Evolutionary conservation across 2,888 invertebrate genomes (phyloP).

Genomic region (Platypus cylindrus): DNA sequence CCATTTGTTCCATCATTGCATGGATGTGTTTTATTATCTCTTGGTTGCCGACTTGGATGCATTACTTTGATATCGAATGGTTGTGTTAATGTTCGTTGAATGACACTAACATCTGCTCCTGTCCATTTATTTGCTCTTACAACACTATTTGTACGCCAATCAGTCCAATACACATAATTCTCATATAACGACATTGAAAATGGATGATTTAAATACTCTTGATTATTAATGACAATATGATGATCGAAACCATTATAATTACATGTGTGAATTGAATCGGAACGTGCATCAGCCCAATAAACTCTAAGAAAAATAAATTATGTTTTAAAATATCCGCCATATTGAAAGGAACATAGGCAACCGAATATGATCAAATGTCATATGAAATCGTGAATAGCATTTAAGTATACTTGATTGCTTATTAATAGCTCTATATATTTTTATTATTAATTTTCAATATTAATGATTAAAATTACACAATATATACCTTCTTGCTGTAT

Average conservation of each 20-base stretch:
- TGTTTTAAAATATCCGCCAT: not conserved
- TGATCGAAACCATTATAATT: constrained; percentile 68
- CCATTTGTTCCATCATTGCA: constrained; percentile 60
- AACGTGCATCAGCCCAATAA: constrained; percentile 79
- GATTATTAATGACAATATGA: constrained; percentile 51
- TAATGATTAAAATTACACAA: not conserved
- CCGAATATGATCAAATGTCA: too few relatives aligned
- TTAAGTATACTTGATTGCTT: too few relatives aligned
- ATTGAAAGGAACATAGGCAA: not conserved
- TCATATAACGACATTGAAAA: constrained; percentile 81
- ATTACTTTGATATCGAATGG: constrained; percentile 83
- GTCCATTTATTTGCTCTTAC: constrained; percentile 82
- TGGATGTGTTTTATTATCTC: constrained; percentile 41
- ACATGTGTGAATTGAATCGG: constrained; percentile 76
- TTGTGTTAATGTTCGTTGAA: constrained; percentile 64
- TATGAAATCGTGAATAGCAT: too few relatives aligned
- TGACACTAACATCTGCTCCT: constrained; percentile 60
- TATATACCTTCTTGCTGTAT: constrained; percentile 43
- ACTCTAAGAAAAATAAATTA: constrained; percentile 30
- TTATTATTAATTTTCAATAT: too few relatives aligned
- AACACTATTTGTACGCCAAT: constrained; percentile 82
- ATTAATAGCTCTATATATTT: too few relatives aligned
- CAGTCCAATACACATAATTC: constrained; percentile 85
- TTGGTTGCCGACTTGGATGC: constrained; percentile 64
- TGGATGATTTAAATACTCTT: constrained; percentile 70